A percentile compares a stretch with the other conserved stretches of the same genome.
Evolutionary conservation across 2,113 vertebrate species (phyloP).

Genomic region (Corythaixoides concolor): DNA sequence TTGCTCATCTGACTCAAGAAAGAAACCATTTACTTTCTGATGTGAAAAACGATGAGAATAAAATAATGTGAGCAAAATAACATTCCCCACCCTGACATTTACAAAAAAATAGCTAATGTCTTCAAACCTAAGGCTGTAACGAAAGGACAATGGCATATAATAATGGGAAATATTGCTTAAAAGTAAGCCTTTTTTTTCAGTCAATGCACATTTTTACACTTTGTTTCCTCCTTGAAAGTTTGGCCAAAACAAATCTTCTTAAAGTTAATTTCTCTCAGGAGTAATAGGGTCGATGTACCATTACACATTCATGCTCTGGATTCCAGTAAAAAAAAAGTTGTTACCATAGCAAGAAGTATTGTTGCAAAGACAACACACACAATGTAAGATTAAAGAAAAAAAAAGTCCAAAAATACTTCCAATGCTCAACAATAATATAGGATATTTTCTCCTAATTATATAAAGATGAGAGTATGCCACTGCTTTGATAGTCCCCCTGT

Average conservation of each 20-base stretch:
- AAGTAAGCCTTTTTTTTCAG: not conserved
- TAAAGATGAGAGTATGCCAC: not conserved
- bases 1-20: conserved; percentile 24
- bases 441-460: not conserved
- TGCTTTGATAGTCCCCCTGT: not conserved
- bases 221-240: conserved; percentile 31
- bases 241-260: conserved; percentile 35
- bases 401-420: not conserved
- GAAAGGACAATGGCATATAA: not conserved
- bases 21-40: not conserved
- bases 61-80: conserved; percentile 12
- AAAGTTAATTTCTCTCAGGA: conserved; percentile 37
- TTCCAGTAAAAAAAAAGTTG: conserved; percentile 41
- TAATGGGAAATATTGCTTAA: conserved; percentile 6
- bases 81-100: conserved; percentile 14
- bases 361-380: conserved; percentile 46
- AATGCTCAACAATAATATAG: not conserved
- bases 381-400: not conserved
- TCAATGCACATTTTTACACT: conserved; percentile 22
- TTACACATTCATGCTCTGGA: conserved; percentile 17
- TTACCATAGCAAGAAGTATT: conserved; percentile 59
- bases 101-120: not conserved
- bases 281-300: not conserved
- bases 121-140: not conserved
- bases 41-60: not conserved